Base-by-base conservation (phyloP, 2,888 invertebrate genomes). In the Pachycephus smyrnensis region DNA sequence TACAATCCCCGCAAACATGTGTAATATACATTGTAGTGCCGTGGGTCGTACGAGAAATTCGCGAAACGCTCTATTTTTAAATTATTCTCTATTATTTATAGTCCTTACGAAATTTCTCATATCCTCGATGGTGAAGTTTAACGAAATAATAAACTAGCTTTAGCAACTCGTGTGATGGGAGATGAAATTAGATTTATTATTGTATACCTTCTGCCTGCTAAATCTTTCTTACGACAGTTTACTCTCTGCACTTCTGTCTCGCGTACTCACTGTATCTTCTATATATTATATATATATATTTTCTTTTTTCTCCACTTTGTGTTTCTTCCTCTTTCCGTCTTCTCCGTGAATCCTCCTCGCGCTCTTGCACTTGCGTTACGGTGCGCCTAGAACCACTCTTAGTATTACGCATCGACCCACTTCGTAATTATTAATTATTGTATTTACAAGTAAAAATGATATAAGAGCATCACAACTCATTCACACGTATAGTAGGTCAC, bases 391-490 rank as follows among this genome's bases (percentile, higher is more conserved):
- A 84, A 82, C 86, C 86, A 81, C 83, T 87, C 83, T 87, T 89
- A 89, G 87, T 89, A 89, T 89, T 88, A 88, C 84, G 69, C 85
- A 88, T 86, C 84, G 84, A 82, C 84, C 83, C 37, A 32, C 85
- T 85, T 82, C 55, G 82, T 84, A 82, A 86, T 86, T 86, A 88
- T 85, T 85, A 79, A 31, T 71, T 71, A 80, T 81, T 80, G 80
- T 80, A 79, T 82, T 77, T 37, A 68, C 76, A 31, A 33, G 32
- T 32, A 32, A 71, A 71, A 71, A 71, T 71, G 30, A 23, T 31
- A 71, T 81, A 78, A 73, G 32, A 75, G 77, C 40, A 40, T 83
- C 79, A 81, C 81, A 81, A 76, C 78, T 80, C 79, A 77, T 77
- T 80, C 80, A 80, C 79, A 80, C 75, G 77, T 83, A 76, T 80